Conservation (phyloP, 1,140 invertebrate genomes). For the Drosophila mayri region DNA sequence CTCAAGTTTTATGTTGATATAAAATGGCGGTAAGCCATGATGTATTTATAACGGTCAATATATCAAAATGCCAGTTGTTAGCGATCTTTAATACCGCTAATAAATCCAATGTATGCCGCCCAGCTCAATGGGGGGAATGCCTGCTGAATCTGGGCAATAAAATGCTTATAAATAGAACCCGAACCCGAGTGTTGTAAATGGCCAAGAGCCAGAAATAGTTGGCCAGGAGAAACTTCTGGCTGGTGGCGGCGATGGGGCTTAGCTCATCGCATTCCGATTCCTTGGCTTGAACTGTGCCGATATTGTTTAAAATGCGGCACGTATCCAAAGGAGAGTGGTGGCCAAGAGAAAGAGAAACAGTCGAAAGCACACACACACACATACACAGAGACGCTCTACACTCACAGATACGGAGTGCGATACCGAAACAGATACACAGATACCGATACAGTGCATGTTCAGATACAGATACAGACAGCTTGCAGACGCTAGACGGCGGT, state of each 20-base stretch:
- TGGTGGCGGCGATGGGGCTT: conserved; percentile 13
- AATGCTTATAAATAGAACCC: conserved; percentile 63
- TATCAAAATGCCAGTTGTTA: conserved; percentile 23
- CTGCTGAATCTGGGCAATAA: conserved; percentile 48
- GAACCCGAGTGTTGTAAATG: conserved; percentile 32
- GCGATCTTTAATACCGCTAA: conserved; percentile 31
- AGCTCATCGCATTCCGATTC: conserved; percentile 49
- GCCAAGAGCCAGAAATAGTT: conserved; percentile 54
- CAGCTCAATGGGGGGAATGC: conserved; percentile 8
- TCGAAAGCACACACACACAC: conserved; percentile 9
- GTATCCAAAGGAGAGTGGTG: conserved; percentile 68
- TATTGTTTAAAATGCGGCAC: conserved; percentile 77
- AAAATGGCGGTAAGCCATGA: conserved; percentile 7
- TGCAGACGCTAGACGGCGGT: conserved; percentile 65
- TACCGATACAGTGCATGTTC: conserved; percentile 13
- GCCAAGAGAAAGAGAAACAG: conserved; percentile 58
- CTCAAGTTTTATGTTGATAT: not conserved
- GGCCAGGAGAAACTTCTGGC: conserved; percentile 53
- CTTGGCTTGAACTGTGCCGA: conserved; percentile 52
- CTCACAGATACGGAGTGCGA: conserved; percentile 9
- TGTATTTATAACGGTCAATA: conserved; percentile 13
- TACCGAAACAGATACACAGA: conserved; percentile 13
- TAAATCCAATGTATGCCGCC: conserved; percentile 36
- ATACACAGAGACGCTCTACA: not conserved
- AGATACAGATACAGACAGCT: conserved; percentile 58